phyloP scores from a whole-genome alignment of 2,888 invertebrate species.

The Pollenia labialis region DNA sequence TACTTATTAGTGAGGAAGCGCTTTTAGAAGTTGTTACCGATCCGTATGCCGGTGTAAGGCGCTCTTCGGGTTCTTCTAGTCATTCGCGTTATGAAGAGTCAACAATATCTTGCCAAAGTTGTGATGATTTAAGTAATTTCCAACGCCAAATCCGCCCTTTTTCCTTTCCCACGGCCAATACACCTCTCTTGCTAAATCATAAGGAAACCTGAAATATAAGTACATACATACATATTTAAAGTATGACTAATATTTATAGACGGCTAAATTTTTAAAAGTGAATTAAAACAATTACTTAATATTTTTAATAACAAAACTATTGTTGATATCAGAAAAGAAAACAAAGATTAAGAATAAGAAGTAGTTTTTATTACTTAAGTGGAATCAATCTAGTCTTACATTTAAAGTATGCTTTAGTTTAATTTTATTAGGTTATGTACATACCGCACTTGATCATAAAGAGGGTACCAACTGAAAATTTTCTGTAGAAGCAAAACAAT shows the following conservation, averaged over 20 bases:
- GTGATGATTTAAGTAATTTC: slow-evolving; percentile 77
- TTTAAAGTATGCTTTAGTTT: slow-evolving; percentile 42
- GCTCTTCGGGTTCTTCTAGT: slow-evolving; percentile 82
- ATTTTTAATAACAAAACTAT: not conserved
- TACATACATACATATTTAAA: not conserved
- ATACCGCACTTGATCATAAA: not conserved
- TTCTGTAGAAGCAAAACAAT: too few relatives aligned
- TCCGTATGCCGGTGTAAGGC: slow-evolving; percentile 80
- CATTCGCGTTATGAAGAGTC: slow-evolving; percentile 81
- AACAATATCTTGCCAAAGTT: slow-evolving; percentile 82
- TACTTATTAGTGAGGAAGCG: slow-evolving; percentile 82
- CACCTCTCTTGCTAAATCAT: slow-evolving; percentile 82
- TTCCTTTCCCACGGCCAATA: slow-evolving; percentile 82
- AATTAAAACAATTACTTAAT: too few relatives aligned
- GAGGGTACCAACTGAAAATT: too few relatives aligned
- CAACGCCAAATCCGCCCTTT: slow-evolving; percentile 79
- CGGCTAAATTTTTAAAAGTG: too few relatives aligned
- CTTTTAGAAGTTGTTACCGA: slow-evolving; percentile 83
- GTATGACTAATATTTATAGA: too few relatives aligned
- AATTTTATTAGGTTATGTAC: slow-evolving; percentile 25
- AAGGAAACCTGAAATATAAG: slow-evolving; percentile 74
- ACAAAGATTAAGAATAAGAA: not conserved
- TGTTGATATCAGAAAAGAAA: not conserved
- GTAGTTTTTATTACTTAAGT: slow-evolving; percentile 4
- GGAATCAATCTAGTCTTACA: slow-evolving; percentile 59